Evolutionary conservation across 2,797 vertebrate species (phyloP), one percentile per base, ranked within the genome.

Genomic region (Acipenser oxyrinchus): DNA sequence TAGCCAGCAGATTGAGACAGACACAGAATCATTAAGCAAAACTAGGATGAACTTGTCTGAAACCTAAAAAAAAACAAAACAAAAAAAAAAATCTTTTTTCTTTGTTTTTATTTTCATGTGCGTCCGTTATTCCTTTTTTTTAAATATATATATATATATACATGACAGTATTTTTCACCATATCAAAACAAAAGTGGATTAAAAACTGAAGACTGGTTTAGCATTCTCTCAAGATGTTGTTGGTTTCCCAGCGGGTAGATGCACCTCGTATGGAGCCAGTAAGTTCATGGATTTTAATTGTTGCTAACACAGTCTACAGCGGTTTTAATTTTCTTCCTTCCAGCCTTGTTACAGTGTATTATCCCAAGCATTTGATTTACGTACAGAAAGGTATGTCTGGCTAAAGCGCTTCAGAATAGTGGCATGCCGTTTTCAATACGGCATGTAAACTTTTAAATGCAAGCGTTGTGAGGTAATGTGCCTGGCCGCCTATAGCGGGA

Each of bases 231-330:
- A 85, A 87, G 88, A 88, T 84, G 89, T 86, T 87, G 82, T 84
- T 92, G 79, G 88, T 90, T 85, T 91, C 88, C 79, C 86, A 88
- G 87, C 86, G 89, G 88, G 82, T 91, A 85, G 84, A 89, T 86
- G 83, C 86, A 86, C 88, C 86, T 87, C 88, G 84, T 76, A 91
- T 86, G 84, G 89, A 94, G 86, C 89, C 88, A 65, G 81, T 83
- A 76, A 78, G 81, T 80, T 73, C 13, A 70, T 53, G 73, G 51
- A 63, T 79, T 78, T 23, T 69, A 66, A 71, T 70, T 74, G 23
- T 72, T 60, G 11, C 61, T 55, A 61, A 23, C 51, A 63, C 67
- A 49, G 64, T 65, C 37, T 51, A 10, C 52, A 60, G 60, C 60
- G 62, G 59, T 51, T 64, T 63, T 70, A 52, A 9, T 10, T 62